These are phyloP conservation scores for Psettodes erumei DNA, from an alignment of 2,113 vertebrate genomes.

Conservation along the genomic window DNA sequence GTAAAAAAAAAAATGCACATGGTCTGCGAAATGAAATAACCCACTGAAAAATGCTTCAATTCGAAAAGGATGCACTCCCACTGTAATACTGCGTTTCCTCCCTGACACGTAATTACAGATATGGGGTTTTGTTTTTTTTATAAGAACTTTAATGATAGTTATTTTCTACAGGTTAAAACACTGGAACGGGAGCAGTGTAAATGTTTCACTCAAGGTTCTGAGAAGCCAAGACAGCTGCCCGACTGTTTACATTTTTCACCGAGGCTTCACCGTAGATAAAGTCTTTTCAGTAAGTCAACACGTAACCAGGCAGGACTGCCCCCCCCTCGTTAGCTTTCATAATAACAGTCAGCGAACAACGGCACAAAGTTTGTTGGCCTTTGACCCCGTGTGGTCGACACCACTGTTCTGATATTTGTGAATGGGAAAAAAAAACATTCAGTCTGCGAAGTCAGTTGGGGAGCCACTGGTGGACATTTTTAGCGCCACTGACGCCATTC, in stretches of 20 bases:
- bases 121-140: neutral
- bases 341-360: conserved; percentile 9
- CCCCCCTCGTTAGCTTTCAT: conserved; percentile 28
- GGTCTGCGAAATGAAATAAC: conserved; percentile 1
- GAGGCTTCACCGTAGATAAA: neutral
- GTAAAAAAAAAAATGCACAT: conserved; percentile 12
- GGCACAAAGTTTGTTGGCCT: conserved; percentile 4
- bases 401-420: neutral
- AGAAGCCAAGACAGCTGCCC: neutral
- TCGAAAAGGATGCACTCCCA: neutral
- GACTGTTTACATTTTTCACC: neutral
- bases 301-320: neutral
- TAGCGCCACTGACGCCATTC: conserved; percentile 2
- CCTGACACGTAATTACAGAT: neutral
- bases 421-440: neutral
- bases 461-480: conserved; percentile 3
- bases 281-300: conserved; percentile 21
- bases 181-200: neutral
- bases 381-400: neutral
- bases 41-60: neutral
- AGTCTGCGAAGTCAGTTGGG: neutral
- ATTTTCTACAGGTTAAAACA: neutral
- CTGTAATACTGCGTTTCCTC: neutral
- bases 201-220: neutral
- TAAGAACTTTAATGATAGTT: neutral